These are phyloP conservation scores for Peromyscus melanophrys DNA, from an alignment of 2,797 vertebrate species.

Conservation along the genomic window DNA sequence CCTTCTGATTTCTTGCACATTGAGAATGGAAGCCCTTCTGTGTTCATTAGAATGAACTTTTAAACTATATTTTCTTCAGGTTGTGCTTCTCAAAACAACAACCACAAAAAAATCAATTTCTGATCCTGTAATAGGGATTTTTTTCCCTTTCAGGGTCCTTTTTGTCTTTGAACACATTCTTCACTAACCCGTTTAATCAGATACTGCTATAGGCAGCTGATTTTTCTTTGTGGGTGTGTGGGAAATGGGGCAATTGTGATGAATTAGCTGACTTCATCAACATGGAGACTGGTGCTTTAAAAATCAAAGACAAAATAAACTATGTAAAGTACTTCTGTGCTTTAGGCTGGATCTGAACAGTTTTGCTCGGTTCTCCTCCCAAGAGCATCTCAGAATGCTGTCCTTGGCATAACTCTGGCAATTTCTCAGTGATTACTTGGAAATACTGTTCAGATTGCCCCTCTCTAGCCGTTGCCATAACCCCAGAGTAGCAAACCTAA, in stretches of 20 bases:
- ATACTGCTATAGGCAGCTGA: not conserved
- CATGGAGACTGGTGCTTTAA: not conserved
- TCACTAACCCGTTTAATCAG: conserved; percentile 15
- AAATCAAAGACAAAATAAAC: not conserved
- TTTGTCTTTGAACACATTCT: not conserved
- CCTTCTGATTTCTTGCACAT: not conserved
- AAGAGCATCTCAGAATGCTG: not conserved
- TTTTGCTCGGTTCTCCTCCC: not conserved
- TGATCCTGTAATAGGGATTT: not conserved
- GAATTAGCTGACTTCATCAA: not conserved
- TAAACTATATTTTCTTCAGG: not conserved
- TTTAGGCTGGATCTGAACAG: not conserved
- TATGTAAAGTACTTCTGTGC: not conserved
- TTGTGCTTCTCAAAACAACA: not conserved
- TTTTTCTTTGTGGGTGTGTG: not conserved
- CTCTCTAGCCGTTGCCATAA: not conserved
- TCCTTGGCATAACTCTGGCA: not conserved
- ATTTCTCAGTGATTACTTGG: not conserved
- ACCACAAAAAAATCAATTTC: not conserved
- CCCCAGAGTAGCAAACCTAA: not conserved
- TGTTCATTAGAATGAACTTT: not conserved
- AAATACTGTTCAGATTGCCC: not conserved
- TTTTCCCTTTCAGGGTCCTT: not conserved
- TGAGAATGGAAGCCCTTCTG: not conserved
- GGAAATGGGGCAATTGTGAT: not conserved